These are phyloP conservation scores for Alauda arvensis DNA, from an alignment of 2,797 vertebrate species.

Conservation along the genomic window DNA sequence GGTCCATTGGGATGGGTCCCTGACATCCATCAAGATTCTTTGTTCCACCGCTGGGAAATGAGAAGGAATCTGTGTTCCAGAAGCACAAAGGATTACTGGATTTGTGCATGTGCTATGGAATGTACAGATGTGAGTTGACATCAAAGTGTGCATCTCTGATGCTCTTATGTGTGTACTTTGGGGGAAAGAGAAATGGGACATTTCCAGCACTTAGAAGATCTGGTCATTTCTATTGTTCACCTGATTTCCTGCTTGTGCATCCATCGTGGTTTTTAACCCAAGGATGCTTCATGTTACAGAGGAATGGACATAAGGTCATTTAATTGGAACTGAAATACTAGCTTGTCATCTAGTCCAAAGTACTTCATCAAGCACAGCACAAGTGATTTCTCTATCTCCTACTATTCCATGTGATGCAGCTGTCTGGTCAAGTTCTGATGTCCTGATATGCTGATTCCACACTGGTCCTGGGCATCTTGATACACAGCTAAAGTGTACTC, in stretches of 20 bases:
- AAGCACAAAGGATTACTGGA: not conserved
- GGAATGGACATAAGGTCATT: not conserved
- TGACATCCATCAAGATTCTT: conserved; percentile 8
- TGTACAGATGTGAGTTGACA: conserved; percentile 11
- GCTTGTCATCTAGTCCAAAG: not conserved
- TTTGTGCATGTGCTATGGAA: conserved; percentile 8
- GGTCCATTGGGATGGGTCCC: not conserved
- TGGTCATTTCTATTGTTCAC: conserved; percentile 1
- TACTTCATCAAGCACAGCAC: not conserved
- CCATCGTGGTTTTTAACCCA: not conserved
- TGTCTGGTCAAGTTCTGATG: not conserved
- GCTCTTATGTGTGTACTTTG: not conserved
- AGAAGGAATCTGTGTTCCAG: conserved; percentile 28
- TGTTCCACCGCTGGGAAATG: conserved; percentile 2
- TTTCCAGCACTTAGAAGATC: not conserved
- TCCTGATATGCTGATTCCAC: not conserved
- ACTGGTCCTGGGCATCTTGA: not conserved
- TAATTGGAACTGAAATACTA: not conserved
- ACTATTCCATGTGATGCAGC: not conserved
- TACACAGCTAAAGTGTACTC: not conserved
- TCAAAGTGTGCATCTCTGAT: not conserved
- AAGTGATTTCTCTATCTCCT: not conserved
- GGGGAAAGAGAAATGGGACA: not conserved
- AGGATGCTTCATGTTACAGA: not conserved
- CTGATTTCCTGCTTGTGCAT: not conserved